Evolutionary conservation across 1,140 invertebrate genomes (phyloP).

Genomic region (Tetragonula clypearis): DNA sequence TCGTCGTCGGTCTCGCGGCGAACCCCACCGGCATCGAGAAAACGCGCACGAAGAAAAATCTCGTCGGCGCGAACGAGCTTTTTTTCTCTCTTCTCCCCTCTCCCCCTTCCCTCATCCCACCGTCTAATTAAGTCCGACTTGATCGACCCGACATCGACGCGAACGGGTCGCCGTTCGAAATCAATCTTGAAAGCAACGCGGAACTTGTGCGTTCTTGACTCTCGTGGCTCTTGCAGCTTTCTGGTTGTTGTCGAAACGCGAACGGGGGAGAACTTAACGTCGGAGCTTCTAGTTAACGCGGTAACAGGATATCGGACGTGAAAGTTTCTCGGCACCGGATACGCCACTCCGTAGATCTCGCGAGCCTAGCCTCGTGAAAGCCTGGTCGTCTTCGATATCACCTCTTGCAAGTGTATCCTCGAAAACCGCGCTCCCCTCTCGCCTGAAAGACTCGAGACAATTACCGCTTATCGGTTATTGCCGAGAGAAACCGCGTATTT

Average conservation of each 20-base stretch:
- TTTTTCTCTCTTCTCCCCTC: background rate
- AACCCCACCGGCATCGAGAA: background rate
- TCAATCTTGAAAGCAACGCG: background rate
- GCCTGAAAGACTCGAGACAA: background rate
- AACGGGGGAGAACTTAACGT: background rate
- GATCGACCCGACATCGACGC: background rate
- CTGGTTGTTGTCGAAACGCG: constrained; percentile 27
- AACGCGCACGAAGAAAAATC: constrained; percentile 28
- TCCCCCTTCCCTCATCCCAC: background rate
- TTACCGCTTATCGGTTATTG: background rate
- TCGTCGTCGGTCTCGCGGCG: constrained; percentile 1
- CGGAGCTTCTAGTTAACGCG: constrained; percentile 3
- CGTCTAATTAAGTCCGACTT: constrained; percentile 36
- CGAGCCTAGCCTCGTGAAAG: background rate
- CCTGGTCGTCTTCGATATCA: background rate
- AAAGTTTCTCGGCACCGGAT: background rate
- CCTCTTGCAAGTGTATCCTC: background rate
- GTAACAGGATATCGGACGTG: constrained; percentile 43
- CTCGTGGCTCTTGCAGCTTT: background rate
- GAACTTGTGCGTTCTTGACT: constrained; percentile 25
- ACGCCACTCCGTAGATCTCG: background rate
- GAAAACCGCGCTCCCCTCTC: background rate
- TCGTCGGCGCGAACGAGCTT: constrained; percentile 24
- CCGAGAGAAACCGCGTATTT: background rate
- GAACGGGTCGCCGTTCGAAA: no score